Evolutionary conservation across 2,113 vertebrate species (phyloP).

Genomic region (Myotis brandtii): DNA sequence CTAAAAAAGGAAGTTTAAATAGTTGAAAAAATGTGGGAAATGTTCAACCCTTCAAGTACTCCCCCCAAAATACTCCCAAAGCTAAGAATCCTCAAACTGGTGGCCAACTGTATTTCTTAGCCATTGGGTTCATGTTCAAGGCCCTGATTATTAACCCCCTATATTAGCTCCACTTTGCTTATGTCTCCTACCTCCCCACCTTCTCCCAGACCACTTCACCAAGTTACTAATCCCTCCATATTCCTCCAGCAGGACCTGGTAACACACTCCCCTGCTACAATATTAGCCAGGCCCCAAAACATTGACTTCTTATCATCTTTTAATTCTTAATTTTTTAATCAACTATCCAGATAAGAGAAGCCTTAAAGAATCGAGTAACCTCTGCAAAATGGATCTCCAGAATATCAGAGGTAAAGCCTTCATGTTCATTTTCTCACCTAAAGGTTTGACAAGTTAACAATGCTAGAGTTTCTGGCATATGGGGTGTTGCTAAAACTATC

Average conservation of each 20-base stretch:
- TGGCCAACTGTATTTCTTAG: background rate
- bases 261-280: fast-evolving
- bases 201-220: background rate
- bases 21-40: background rate
- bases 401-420: constrained; percentile 81
- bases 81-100: background rate
- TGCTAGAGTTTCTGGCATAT: background rate
- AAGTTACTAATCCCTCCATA: background rate
- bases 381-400: constrained; percentile 70
- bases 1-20: background rate
- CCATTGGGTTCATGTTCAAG: background rate
- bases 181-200: fast-evolving
- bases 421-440: background rate
- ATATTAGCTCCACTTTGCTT: fast-evolving
- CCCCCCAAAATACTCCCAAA: background rate
- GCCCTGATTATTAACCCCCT: too few species aligned
- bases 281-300: background rate
- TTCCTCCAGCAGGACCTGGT: background rate
- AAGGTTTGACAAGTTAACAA: background rate
- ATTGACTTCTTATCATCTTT: background rate
- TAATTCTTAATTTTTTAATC: constrained; percentile 55
- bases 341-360: constrained; percentile 83
- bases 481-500: background rate
- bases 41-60: background rate
- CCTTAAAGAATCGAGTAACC: constrained; percentile 75